phyloP scores from a whole-genome alignment of 2,888 invertebrate genomes.

The Eurytoma adleriae region DNA sequence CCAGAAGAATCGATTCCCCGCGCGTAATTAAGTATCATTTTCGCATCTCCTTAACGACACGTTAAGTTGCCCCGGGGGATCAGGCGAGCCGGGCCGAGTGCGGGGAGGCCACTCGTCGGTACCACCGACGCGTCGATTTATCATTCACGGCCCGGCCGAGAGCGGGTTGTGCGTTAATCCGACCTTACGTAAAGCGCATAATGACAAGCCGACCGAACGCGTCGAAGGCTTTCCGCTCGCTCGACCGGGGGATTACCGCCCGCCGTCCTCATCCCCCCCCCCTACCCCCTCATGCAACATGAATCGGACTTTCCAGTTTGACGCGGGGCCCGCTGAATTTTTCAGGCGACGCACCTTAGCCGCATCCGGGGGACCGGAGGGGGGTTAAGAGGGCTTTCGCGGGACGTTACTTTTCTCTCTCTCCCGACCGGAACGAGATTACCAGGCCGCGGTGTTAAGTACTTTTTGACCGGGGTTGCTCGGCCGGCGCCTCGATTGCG shows the following conservation, averaged over 20 bases:
- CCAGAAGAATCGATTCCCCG: too few relatives aligned
- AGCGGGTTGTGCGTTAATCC: conserved; percentile 16
- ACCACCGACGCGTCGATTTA: neutral
- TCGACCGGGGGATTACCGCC: conserved; percentile 22
- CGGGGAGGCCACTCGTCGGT: too few relatives aligned
- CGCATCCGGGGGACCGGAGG: neutral
- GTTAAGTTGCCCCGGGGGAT: neutral
- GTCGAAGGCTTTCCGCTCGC: conserved; percentile 24
- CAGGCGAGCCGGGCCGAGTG: neutral
- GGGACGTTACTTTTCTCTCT: conserved; percentile 13
- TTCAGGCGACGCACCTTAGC: neutral
- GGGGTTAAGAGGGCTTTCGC: conserved; percentile 22
- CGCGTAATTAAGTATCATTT: too few relatives aligned
- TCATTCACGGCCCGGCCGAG: conserved; percentile 1
- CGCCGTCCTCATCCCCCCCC: too few relatives aligned
- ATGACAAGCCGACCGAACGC: conserved; percentile 44
- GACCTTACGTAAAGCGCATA: conserved; percentile 40
- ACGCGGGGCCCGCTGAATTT: conserved; percentile 26
- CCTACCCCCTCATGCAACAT: conserved; percentile 31
- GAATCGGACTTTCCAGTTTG: conserved; percentile 41
- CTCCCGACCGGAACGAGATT: neutral
- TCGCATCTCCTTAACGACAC: too few relatives aligned
- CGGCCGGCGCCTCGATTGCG: too few relatives aligned
- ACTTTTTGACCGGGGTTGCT: neutral
- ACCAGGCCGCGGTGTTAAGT: conserved; percentile 7